A percentile compares a stretch with the other conserved stretches of the same genome.
Conservation (phyloP, 2,797 vertebrate species). For the Champsocephalus esox region DNA sequence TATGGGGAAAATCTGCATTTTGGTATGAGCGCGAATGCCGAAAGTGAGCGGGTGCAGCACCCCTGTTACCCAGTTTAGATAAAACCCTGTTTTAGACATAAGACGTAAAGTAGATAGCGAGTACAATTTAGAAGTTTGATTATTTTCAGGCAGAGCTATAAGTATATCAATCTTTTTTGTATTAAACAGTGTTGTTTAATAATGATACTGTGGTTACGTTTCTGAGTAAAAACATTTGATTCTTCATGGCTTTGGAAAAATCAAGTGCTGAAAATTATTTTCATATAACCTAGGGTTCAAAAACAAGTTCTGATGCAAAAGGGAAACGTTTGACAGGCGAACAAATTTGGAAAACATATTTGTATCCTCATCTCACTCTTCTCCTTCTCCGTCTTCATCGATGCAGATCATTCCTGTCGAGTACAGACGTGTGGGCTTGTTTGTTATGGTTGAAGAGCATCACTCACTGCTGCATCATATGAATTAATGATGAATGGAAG, state of each 20-base stretch:
- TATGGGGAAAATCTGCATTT: no score
- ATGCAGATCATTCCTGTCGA: constrained; percentile 74
- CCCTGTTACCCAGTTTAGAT: no score
- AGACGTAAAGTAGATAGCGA: background rate
- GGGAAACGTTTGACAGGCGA: constrained; percentile 25
- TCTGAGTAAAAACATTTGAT: constrained; percentile 6
- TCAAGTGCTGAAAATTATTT: constrained; percentile 20
- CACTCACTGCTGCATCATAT: constrained; percentile 76
- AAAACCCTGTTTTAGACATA: background rate
- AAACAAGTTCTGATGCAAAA: constrained; percentile 48
- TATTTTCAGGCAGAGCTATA: background rate
- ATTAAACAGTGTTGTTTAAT: constrained; percentile 1
- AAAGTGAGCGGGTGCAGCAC: no score
- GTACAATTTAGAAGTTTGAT: background rate
- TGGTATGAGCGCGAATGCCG: no score
- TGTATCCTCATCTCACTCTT: constrained; percentile 26
- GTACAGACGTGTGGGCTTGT: constrained; percentile 76
- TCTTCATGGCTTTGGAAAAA: constrained; percentile 20
- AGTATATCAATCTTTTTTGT: background rate
- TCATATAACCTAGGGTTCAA: constrained; percentile 35
- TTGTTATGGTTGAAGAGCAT: constrained; percentile 83
- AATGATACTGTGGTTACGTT: background rate
- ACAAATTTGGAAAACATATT: constrained; percentile 18
- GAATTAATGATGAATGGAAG: constrained; percentile 77
- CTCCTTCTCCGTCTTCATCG: constrained; percentile 24